Evolutionary conservation across 2,113 vertebrate species (phyloP).

Genomic region (Protomyctophum bolini): DNA sequence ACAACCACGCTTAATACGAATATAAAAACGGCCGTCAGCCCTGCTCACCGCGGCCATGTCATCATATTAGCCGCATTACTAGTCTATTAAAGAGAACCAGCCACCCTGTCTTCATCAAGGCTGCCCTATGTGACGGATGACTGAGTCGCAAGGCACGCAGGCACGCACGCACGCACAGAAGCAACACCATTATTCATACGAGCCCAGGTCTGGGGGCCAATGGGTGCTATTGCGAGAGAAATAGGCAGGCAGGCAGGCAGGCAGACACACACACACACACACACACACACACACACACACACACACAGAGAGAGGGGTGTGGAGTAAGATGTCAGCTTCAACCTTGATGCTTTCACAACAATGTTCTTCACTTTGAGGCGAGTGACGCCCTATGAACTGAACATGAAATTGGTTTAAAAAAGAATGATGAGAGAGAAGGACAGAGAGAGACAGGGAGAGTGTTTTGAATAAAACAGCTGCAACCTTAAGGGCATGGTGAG

Average conservation of each 20-base stretch:
- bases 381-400: no score
- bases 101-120: constrained; percentile 25
- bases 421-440: not conserved
- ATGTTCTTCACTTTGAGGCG: no score
- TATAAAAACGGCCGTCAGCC: constrained; percentile 41
- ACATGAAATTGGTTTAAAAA: no score
- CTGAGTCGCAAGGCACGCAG: constrained; percentile 19
- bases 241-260: not conserved
- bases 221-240: constrained; percentile 28
- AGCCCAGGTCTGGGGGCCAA: constrained; percentile 40
- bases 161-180: no score
- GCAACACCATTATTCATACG: constrained; percentile 46
- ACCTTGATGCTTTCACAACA: no score
- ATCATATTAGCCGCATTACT: constrained; percentile 44
- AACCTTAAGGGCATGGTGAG: constrained; percentile 50
- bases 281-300: no score
- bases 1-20: constrained; percentile 47
- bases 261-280: no score
- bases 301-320: no score
- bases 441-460: constrained; percentile 20
- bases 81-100: constrained; percentile 43
- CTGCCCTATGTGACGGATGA: not conserved
- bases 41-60: constrained; percentile 29
- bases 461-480: constrained; percentile 58
- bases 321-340: no score